phyloP scores from a whole-genome alignment of 2,888 invertebrate species.

The Scaptomyza reducta region DNA sequence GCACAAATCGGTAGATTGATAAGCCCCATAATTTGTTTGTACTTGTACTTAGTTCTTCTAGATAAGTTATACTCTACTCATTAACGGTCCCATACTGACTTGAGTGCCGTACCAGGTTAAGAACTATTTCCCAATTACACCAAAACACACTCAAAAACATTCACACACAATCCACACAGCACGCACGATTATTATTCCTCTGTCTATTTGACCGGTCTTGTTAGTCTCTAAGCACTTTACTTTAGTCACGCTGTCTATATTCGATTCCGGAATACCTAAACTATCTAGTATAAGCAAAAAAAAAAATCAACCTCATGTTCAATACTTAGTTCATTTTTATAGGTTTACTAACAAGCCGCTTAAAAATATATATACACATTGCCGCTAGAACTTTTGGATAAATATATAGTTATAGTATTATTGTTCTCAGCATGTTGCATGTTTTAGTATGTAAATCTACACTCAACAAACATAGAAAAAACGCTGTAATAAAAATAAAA shows the following conservation, averaged over 20 bases:
- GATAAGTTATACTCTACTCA: slow-evolving; percentile 10
- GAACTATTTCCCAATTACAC: slow-evolving; percentile 7
- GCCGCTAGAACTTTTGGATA: slow-evolving; percentile 19
- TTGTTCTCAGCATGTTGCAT: slow-evolving; percentile 56
- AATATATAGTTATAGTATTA: slow-evolving; percentile 12
- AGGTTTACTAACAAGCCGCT: slow-evolving; percentile 65
- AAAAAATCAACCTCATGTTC: slow-evolving; percentile 17
- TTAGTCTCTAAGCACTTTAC: slow-evolving; percentile 52
- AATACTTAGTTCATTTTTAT: slow-evolving; percentile 31
- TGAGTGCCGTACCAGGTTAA: slow-evolving; percentile 57
- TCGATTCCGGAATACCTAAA: slow-evolving; percentile 80
- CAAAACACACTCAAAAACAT: slow-evolving; percentile 6
- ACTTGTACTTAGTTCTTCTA: no score
- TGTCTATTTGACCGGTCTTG: slow-evolving; percentile 29
- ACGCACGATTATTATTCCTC: slow-evolving; percentile 24
- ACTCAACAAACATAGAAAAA: slow-evolving; percentile 58
- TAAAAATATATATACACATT: slow-evolving; percentile 3
- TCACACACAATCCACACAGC: slow-evolving; percentile 27
- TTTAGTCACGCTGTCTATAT: slow-evolving; percentile 47
- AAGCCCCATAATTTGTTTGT: slow-evolving; percentile 29
- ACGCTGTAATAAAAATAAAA: slow-evolving; percentile 47
- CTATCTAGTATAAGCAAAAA: slow-evolving; percentile 40
- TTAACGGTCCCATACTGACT: slow-evolving; percentile 60
- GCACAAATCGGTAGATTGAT: slow-evolving; percentile 48
- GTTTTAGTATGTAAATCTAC: slow-evolving; percentile 50